Evolutionary conservation across 2,888 invertebrate genomes (phyloP), one percentile per base, ranked within the genome.

Genomic region (Polyploca ridens): DNA sequence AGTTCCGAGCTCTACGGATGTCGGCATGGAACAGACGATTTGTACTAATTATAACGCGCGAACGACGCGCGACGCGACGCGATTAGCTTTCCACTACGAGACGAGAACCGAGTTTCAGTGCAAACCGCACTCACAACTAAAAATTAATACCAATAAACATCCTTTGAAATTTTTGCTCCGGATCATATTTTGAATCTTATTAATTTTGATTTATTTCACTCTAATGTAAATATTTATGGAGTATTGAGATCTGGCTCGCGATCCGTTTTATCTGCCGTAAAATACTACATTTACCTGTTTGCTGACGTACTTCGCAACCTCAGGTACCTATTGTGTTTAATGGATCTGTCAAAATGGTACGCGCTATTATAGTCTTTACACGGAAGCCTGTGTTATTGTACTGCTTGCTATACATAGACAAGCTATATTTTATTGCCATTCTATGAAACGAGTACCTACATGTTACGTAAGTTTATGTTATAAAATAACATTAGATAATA

Each of bases 11-110:
- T 86, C 90, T 90, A 75, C 64, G 68, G 62, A 59, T 66, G 70
- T 68, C 82, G 78, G 78, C 81, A 73, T 73, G 78, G 71, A 84
- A 84, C 83, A 89, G 85, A 87, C 93, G 86, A 92, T 93, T 93
- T 94, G 91, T 94, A 93, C 91, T 91, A 91, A 94, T 94, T 93
- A 93, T 92, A 89, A 91, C 92, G 93, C 92, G 92, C 90, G 92
- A 91, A 87, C 86, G 89, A 85, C 82, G 84, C 84, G 82, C 85
- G 86, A 86, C 84, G 82, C 85, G 86, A 86, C 86, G 81, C 88
- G 90, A 91, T 92, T 91, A 91, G 90, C 90, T 90, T 88, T 87
- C 86, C 84, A 85, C 83, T 87, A 80, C 76, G 77, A 77, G 84
- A 72, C 75, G 76, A 74, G 68, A 61, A 19, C 61, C 79, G 79